Percentiles rank a stretch among this genome's conserved stretches.
These are phyloP conservation scores for Hyposoter dolosus DNA, from an alignment of 2,888 invertebrate genomes.

Conservation along the genomic window DNA sequence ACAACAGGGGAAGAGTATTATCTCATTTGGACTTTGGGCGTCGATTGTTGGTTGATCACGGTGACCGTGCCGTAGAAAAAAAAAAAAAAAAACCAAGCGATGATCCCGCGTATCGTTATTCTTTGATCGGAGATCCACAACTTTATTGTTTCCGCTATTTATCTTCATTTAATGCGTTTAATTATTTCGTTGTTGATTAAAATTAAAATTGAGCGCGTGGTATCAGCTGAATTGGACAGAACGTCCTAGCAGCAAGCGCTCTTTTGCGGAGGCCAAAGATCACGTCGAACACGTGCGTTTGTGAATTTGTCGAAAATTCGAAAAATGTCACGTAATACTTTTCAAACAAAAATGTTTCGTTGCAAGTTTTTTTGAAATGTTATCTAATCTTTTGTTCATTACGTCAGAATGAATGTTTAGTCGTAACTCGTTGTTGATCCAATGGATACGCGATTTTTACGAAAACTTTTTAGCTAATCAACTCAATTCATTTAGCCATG, in stretches of 20 bases:
- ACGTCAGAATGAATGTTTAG: background rate
- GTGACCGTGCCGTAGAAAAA: background rate
- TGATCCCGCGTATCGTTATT: slow-evolving; percentile 34
- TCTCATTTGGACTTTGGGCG: slow-evolving; percentile 70
- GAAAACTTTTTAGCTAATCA: background rate
- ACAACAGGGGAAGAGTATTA: slow-evolving; percentile 52
- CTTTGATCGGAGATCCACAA: slow-evolving; percentile 26
- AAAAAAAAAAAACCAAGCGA: background rate
- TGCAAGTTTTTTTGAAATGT: background rate
- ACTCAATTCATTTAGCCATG: background rate
- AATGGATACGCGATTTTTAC: background rate
- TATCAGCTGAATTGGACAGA: background rate
- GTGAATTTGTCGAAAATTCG: background rate
- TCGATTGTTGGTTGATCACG: slow-evolving; percentile 40
- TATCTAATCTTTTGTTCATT: background rate
- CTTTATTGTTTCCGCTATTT: slow-evolving; percentile 9
- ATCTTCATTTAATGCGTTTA: background rate
- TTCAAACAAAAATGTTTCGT: background rate
- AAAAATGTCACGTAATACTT: background rate
- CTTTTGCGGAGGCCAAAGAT: background rate
- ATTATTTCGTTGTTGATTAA: background rate
- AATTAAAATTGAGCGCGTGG: background rate
- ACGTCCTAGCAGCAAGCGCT: background rate
- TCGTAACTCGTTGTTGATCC: background rate
- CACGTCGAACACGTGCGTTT: background rate